Percentiles rank a stretch among this genome's conserved stretches.
Conservation (phyloP, 2,888 invertebrate species). For the Euzophera pinguis region DNA sequence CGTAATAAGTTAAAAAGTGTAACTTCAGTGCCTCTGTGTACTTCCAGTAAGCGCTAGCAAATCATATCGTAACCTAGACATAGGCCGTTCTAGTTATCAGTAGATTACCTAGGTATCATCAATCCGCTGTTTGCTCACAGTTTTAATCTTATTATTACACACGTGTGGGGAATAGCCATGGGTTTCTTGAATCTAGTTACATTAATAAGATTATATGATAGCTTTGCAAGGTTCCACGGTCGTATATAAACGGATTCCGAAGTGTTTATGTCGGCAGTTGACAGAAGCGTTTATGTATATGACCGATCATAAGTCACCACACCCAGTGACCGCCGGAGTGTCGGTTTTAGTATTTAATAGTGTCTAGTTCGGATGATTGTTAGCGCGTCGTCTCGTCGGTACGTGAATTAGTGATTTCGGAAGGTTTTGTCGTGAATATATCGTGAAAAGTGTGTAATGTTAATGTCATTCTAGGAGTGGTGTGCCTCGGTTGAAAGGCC, state of each 20-base stretch:
- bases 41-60: constrained; percentile 49
- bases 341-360: constrained; percentile 76
- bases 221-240: constrained; percentile 79
- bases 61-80: constrained; percentile 81
- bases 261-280: constrained; percentile 82
- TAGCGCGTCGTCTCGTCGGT: constrained; percentile 67
- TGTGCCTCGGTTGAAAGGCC: constrained; percentile 80
- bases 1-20: constrained; percentile 66
- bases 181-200: constrained; percentile 90
- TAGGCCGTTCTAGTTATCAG: constrained; percentile 82
- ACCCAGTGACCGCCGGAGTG: constrained; percentile 82
- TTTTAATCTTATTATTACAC: constrained; percentile 85
- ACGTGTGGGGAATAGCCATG: constrained; percentile 82
- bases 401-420: constrained; percentile 55
- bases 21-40: constrained; percentile 42
- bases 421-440: constrained; percentile 37
- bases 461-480: constrained; percentile 76
- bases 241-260: constrained; percentile 81
- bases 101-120: constrained; percentile 80
- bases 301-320: constrained; percentile 82
- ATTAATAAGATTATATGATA: constrained; percentile 86
- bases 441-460: constrained; percentile 59
- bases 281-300: constrained; percentile 82
- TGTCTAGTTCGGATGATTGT: constrained; percentile 75
- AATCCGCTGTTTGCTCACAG: constrained; percentile 81